Evolutionary conservation across 2,888 invertebrate genomes (phyloP), one percentile per base, ranked within the genome.

Genomic region (Erebia epiphron): DNA sequence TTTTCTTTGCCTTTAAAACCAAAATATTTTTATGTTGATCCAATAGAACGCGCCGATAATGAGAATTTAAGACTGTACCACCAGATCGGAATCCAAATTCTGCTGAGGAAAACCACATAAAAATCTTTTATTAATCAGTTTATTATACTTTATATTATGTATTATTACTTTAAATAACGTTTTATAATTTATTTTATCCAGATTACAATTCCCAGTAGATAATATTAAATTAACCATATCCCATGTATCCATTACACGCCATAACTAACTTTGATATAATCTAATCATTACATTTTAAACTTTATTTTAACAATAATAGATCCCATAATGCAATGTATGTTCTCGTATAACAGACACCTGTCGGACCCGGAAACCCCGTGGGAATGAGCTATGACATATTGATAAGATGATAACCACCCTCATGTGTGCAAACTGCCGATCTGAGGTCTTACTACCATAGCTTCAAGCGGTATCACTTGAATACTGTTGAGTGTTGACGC

Each of bases 301-400:
- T 26, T 11, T 41, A 58, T 13, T 9, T 13, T 8, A 7, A 2
- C 13, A 16, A 56, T 3, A 7, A 21, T 66, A 57, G n/a, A 43
- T 26, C 14, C 7, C 4, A 56, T 1, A 66, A 13, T 66, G 10
- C 0, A 52, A 43, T 21, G 0, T 18, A 1, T 1, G 10, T 1
- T 9, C 8, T 26, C 10, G 14, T 8, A n/a, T 1, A 3, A 26
- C 50, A 7, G 35, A 26, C 69, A 69, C 69, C 69, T 69, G 69
- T 60, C 58, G 60, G 13, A 65, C 60, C 60, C 69, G 69, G 69
- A 69, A 69, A 43, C 43, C 61, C 65, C 72, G 74, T 74, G 74
- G 74, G 74, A 72, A 74, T 57, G 54, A 52, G 26, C 58, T 50
- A 35, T 70, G 70, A 73, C 66, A 73, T 56, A 67, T 50, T 46